phyloP scores from a whole-genome alignment of 35 echinoderm and acorn worm species.

The Stichopus chloronotus region DNA sequence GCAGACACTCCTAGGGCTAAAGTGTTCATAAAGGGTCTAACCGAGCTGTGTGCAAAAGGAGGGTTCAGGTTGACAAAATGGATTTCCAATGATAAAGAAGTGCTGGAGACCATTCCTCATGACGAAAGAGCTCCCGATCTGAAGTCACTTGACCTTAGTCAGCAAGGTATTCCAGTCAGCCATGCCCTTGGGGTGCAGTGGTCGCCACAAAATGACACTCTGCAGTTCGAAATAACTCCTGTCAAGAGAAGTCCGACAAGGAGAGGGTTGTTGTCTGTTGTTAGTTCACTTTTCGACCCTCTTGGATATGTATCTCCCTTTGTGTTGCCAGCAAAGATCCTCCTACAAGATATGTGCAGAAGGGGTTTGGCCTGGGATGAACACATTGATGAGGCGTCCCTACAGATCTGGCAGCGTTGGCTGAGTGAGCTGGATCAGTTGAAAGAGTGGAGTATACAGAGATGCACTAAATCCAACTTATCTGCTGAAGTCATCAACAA shows the following conservation, averaged over 20 bases:
- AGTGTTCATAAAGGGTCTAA: not conserved
- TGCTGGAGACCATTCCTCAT: conserved; percentile 46
- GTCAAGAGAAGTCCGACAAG: too few relatives aligned
- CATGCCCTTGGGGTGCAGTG: conserved; percentile 31
- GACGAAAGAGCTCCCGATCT: conserved; percentile 35
- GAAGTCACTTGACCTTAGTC: conserved; percentile 25
- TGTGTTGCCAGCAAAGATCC: conserved; percentile 58
- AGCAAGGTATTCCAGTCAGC: conserved; percentile 21
- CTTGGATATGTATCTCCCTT: conserved; percentile 20
- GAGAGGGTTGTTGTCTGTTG: too few relatives aligned
- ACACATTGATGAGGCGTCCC: not conserved
- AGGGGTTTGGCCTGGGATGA: conserved; percentile 61
- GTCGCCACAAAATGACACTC: too few relatives aligned
- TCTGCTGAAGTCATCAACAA: too few relatives aligned
- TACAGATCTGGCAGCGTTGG: too few relatives aligned
- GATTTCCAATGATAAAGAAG: conserved; percentile 48
- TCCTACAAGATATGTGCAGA: conserved; percentile 60
- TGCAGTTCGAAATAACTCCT: too few relatives aligned
- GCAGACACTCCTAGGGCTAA: not conserved
- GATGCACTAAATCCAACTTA: too few relatives aligned
- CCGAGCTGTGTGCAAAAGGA: conserved; percentile 19
- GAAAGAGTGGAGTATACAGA: conserved; percentile 39
- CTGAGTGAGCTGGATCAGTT: conserved; percentile 41
- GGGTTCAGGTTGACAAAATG: conserved; percentile 61
- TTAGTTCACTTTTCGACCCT: too few relatives aligned